Evolutionary conservation across 2,797 vertebrate genomes (phyloP), one percentile per base, ranked within the genome.

Genomic region (Enteromius unitaeniatus): DNA sequence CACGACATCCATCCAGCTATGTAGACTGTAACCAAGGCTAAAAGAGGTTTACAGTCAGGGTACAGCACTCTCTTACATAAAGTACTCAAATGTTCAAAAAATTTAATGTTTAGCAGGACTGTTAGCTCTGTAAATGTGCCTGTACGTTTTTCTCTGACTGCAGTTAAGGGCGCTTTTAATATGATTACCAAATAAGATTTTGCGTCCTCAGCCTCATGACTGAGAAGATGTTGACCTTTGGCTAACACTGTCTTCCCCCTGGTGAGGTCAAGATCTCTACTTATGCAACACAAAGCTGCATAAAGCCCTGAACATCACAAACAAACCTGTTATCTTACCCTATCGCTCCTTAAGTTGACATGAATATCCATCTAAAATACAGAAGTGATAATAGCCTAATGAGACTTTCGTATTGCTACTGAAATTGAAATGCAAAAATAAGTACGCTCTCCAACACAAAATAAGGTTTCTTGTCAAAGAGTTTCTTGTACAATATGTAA

Each of bases 171-270:
- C 0, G 5, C 2, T 34, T 74, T 74, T 74, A 31, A 21, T 21
- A 28, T 78, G 40, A 82, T 82, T 65, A 64, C 6, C 40, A 75
- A 82, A 82, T 67, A 75, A 75, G 47, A 42, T 79, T 9, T 64
- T 42, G 53, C 81, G 34, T 62, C 13, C 31, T 55, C 60, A 21
- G 58, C 23, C 62, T 45, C 28, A 68, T 69, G 51, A 81, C 45
- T 72, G 14, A 14, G 53, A 70, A 23, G 42, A 68, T 45, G 64
- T 13, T 68, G 73, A 83, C 73, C 73, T 83, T 76, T 68, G 72
- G 13, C 68, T 28, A 47, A 40, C 21, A 14, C 26, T 26, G 23
- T 74, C 26, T 34, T 34, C 64, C 49, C 55, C 28, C 31, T 34
- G 21, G 10, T 64, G 40, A 37, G 64, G 75, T 86, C 81, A 86